Conservation (phyloP, 2,113 vertebrate genomes). For the Bubo scandiacus region DNA sequence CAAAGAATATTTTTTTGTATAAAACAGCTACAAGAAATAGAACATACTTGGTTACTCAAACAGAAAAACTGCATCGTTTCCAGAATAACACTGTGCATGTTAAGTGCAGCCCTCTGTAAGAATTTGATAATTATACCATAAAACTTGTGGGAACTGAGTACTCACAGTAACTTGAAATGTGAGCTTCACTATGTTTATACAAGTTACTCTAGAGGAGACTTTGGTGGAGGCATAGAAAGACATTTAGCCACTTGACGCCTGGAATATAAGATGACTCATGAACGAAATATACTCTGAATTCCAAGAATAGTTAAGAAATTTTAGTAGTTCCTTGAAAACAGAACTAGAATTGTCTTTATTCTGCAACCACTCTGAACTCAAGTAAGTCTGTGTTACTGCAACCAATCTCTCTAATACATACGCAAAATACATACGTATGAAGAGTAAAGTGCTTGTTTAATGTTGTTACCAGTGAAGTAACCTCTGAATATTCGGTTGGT, state of each 20-base stretch:
- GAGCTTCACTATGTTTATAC: background rate
- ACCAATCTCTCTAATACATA: background rate
- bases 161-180: background rate
- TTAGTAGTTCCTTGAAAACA: background rate
- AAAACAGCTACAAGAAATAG: background rate
- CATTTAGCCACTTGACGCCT: background rate
- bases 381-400: background rate
- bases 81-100: background rate
- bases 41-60: background rate
- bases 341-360: background rate
- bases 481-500: background rate
- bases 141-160: background rate
- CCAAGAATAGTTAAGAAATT: background rate
- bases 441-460: background rate
- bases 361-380: background rate
- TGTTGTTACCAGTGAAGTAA: background rate
- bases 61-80: background rate
- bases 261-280: background rate
- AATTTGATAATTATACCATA: slow-evolving; percentile 1
- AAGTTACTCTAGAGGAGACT: background rate
- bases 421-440: background rate
- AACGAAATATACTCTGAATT: background rate
- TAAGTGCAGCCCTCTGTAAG: background rate
- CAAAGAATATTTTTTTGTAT: background rate
- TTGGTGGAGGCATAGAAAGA: background rate